These are phyloP conservation scores for Danio kyathit DNA, from an alignment of 2,797 vertebrate genomes.

Conservation along the genomic window DNA sequence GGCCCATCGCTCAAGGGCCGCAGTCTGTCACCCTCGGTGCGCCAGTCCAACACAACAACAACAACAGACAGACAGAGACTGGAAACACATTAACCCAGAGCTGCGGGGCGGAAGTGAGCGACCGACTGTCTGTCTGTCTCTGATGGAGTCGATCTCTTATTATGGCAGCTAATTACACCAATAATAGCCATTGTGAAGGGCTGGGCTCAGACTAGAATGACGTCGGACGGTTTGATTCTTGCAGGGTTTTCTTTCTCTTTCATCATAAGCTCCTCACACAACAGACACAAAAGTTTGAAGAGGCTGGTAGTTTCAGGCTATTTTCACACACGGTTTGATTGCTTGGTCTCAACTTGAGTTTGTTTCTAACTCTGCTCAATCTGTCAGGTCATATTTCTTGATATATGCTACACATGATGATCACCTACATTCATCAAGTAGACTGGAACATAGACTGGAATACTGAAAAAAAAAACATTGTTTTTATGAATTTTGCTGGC, in stretches of 20 bases:
- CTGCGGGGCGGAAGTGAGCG: neutral
- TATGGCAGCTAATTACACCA: constrained; percentile 35
- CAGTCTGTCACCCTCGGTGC: constrained; percentile 6
- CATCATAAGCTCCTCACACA: constrained; percentile 42
- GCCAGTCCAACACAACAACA: constrained; percentile 15
- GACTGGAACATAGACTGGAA: too few relatives aligned
- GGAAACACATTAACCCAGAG: constrained; percentile 45
- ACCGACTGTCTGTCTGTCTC: neutral
- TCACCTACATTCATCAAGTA: neutral
- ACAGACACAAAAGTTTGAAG: neutral
- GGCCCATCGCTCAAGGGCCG: constrained; percentile 1
- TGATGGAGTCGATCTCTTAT: constrained; percentile 36
- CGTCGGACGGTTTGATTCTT: constrained; percentile 5
- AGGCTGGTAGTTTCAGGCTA: constrained; percentile 22
- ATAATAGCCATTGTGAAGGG: constrained; percentile 31
- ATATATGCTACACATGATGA: neutral
- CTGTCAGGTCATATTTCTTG: neutral
- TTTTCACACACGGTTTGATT: constrained; percentile 2
- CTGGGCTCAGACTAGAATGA: neutral
- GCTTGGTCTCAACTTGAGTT: neutral
- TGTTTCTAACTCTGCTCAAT: neutral
- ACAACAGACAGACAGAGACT: constrained; percentile 64
- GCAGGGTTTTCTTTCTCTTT: constrained; percentile 36
- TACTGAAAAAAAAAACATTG: too few relatives aligned
- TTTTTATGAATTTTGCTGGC: too few relatives aligned